phyloP scores from a whole-genome alignment of 1,140 invertebrate species.

The Macrostomum lignano region DNA sequence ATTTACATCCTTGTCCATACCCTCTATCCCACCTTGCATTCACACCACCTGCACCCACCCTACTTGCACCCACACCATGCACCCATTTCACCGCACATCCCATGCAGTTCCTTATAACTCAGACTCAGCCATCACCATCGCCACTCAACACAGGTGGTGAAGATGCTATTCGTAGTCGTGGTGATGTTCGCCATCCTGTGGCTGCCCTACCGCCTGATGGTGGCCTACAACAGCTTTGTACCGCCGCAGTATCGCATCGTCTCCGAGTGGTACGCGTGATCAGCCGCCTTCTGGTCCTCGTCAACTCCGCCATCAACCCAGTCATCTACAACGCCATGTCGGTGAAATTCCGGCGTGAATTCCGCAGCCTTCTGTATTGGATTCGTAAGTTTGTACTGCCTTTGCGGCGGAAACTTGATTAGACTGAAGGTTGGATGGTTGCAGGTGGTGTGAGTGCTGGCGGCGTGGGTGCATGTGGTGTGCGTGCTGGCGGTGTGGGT shows the following conservation, averaged over 20 bases:
- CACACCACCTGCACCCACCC: no score
- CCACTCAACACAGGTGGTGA: constrained; percentile 31
- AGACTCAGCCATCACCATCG: neutral
- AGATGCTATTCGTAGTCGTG: constrained; percentile 37
- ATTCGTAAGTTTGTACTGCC: no score
- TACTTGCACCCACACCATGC: no score
- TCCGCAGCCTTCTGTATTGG: constrained; percentile 8
- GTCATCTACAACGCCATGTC: constrained; percentile 13
- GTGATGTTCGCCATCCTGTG: constrained; percentile 35
- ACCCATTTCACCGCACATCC: no score
- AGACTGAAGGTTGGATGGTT: no score
- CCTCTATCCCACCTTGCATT: no score
- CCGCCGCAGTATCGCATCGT: constrained; percentile 19
- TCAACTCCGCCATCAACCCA: constrained; percentile 10
- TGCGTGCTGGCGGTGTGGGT: no score
- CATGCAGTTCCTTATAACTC: no score
- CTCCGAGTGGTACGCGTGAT: neutral
- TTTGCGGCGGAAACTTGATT: no score
- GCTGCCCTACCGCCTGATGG: constrained; percentile 35
- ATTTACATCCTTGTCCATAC: no score
- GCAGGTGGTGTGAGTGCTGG: no score
- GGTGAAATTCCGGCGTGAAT: constrained; percentile 11
- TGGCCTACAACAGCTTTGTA: constrained; percentile 37
- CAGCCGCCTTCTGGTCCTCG: constrained; percentile 1
- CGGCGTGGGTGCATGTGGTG: no score